phyloP scores from a whole-genome alignment of 2,888 invertebrate genomes.

The Thereva unica region DNA sequence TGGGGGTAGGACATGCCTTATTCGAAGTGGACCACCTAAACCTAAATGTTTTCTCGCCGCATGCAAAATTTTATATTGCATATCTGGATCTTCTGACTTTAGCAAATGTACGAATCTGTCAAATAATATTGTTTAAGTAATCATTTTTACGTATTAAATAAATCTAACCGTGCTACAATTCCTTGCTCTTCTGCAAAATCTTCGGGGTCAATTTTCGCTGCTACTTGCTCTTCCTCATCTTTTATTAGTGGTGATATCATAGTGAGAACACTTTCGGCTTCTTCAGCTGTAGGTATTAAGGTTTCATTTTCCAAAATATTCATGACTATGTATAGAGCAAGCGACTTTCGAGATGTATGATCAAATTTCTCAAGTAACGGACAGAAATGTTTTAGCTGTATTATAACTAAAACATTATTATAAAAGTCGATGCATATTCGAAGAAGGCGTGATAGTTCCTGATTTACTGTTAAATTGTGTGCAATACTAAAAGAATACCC shows the following conservation, averaged over 20 bases:
- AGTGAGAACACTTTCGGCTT: constrained; percentile 77
- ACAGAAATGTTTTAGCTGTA: constrained; percentile 85
- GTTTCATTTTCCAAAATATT: constrained; percentile 92
- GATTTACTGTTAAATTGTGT: constrained; percentile 71
- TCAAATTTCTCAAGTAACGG: constrained; percentile 86
- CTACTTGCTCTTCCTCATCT: constrained; percentile 76
- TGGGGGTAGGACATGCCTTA: constrained; percentile 91
- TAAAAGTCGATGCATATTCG: constrained; percentile 95
- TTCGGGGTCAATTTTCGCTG: constrained; percentile 78
- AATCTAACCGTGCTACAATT: constrained; percentile 71
- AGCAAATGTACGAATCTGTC: constrained; percentile 79
- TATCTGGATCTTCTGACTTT: constrained; percentile 77
- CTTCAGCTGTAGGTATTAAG: constrained; percentile 81
- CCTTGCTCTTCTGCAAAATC: constrained; percentile 97
- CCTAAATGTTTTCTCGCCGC: constrained; percentile 87
- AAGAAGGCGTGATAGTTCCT: constrained; percentile 89
- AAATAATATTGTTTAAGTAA: constrained; percentile 6
- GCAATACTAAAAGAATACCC: constrained; percentile 50
- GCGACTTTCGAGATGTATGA: constrained; percentile 79
- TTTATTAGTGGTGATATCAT: constrained; percentile 85
- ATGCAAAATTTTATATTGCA: constrained; percentile 88
- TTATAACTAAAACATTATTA: constrained; percentile 85
- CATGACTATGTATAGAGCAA: constrained; percentile 86
- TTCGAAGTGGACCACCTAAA: constrained; percentile 84
- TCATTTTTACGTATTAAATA: constrained; percentile 3